These are phyloP conservation scores for Pagrus major DNA, from an alignment of 2,113 vertebrate species.

Conservation along the genomic window DNA sequence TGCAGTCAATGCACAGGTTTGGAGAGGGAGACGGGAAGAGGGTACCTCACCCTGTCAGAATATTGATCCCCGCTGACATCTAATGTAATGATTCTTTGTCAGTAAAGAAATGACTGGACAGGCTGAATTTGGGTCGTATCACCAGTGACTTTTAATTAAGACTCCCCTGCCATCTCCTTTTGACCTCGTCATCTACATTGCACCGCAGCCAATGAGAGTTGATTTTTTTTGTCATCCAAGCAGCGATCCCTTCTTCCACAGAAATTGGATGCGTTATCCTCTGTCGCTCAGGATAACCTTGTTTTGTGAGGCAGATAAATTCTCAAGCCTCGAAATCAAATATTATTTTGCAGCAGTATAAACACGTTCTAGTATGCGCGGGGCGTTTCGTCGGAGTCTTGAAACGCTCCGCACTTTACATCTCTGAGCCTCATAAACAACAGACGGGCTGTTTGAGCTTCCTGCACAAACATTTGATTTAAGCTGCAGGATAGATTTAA, in stretches of 20 bases:
- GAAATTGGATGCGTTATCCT: constrained; percentile 53
- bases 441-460: constrained; percentile 27
- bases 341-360: constrained; percentile 35
- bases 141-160: constrained; percentile 82
- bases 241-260: constrained; percentile 25
- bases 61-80: constrained; percentile 85
- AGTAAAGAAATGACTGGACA: constrained; percentile 78
- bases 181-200: constrained; percentile 71
- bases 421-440: constrained; percentile 48
- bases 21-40: constrained; percentile 67
- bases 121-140: constrained; percentile 73
- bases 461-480: constrained; percentile 41
- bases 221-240: constrained; percentile 53
- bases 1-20: constrained; percentile 73
- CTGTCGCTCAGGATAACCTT: constrained; percentile 58
- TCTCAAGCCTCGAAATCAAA: constrained; percentile 40
- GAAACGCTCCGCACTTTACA: constrained; percentile 18
- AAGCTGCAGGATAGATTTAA: constrained; percentile 37
- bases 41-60: constrained; percentile 80
- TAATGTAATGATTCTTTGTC: constrained; percentile 84
- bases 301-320: constrained; percentile 51
- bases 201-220: constrained; percentile 29
- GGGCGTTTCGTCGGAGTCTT: constrained; percentile 12
- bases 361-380: constrained; percentile 15
- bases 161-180: constrained; percentile 63